These are phyloP conservation scores for Nesidiocoris tenuis DNA, from an alignment of 2,888 invertebrate species.

Conservation along the genomic window DNA sequence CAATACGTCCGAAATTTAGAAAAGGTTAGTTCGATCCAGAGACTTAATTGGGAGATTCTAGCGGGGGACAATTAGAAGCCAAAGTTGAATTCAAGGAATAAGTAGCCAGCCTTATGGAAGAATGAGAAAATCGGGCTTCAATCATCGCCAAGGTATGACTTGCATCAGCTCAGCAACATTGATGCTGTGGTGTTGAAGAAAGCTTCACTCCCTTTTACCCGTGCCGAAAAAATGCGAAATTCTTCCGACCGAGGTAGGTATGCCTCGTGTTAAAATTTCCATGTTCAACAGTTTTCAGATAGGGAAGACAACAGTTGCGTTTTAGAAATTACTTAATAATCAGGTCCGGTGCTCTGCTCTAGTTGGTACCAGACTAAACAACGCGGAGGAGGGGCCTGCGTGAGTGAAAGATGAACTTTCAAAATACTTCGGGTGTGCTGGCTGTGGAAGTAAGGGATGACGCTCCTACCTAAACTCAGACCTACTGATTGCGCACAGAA, in stretches of 20 bases:
- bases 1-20: too few species aligned
- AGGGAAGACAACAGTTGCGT: neutral
- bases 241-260: neutral
- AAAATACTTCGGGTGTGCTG: neutral
- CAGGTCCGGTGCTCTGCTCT: constrained; percentile 15
- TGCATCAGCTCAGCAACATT: too few species aligned
- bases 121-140: too few species aligned
- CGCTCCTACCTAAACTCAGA: constrained; percentile 2
- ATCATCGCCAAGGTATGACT: too few species aligned
- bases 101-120: too few species aligned
- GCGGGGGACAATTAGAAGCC: too few species aligned
- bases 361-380: constrained; percentile 6
- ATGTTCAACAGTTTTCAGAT: neutral
- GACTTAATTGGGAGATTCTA: too few species aligned
- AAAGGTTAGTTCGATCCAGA: too few species aligned
- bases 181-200: too few species aligned
- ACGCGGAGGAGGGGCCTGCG: neutral
- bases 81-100: too few species aligned
- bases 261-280: neutral
- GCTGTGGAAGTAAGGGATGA: constrained; percentile 12
- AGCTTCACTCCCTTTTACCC: too few species aligned
- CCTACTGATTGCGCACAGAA: constrained; percentile 31
- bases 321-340: constrained; percentile 28
- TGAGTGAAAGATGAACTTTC: constrained; percentile 29
- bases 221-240: too few species aligned